Evolutionary conservation across 37 sponge, comb jelly and placozoan genomes (phyloP).

Genomic region (Aphrocallistes beatrix): DNA sequence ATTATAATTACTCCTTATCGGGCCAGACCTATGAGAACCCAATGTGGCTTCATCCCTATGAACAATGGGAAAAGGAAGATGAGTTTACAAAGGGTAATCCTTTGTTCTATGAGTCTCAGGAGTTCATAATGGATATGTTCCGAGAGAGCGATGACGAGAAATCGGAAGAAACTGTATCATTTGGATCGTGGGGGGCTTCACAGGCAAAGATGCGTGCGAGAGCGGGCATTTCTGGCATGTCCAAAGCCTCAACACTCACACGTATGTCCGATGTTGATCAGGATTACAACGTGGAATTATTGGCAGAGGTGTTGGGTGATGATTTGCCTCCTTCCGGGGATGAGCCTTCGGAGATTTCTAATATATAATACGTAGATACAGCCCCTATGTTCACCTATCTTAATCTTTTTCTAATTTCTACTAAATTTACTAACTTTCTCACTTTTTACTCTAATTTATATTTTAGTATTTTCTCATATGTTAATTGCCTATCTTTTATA

Average conservation of each 20-base stretch:
- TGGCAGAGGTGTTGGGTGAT: background rate
- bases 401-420: background rate
- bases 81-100: background rate
- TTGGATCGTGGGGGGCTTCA: background rate
- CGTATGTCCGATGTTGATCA: constrained; percentile 14
- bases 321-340: background rate
- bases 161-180: background rate
- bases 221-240: background rate
- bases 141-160: constrained; percentile 9
- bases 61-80: constrained; percentile 13
- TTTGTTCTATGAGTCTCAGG: background rate
- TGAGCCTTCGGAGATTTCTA: constrained; percentile 7
- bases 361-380: background rate
- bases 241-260: background rate
- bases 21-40: background rate
- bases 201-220: background rate
- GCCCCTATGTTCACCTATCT: background rate
- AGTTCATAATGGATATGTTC: constrained; percentile 7
- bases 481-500: too few relatives aligned
- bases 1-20: background rate
- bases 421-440: background rate
- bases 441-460: background rate
- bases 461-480: too few relatives aligned
- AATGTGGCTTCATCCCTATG: background rate
- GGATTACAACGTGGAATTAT: background rate